These are phyloP conservation scores for Syritta pipiens DNA, from an alignment of 2,888 invertebrate genomes.

Conservation along the genomic window DNA sequence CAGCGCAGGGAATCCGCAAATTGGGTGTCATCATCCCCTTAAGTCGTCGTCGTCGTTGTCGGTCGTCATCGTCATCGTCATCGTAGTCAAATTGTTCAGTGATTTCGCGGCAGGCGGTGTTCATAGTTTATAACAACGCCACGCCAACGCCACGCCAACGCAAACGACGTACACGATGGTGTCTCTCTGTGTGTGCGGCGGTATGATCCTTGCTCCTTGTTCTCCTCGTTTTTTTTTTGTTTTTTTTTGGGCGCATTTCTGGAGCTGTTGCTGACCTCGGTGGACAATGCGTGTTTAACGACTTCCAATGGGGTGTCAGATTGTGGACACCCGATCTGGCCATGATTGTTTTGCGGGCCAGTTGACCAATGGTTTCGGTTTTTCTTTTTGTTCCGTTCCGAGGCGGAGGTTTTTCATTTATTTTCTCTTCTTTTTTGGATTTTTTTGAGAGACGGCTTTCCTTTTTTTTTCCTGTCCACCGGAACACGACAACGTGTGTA, in stretches of 20 bases:
- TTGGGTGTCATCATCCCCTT: constrained; percentile 69
- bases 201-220: constrained; percentile 32
- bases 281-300: constrained; percentile 70
- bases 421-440: constrained; percentile 9
- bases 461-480: constrained; percentile 28
- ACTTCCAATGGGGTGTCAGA: constrained; percentile 70
- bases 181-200: constrained; percentile 3
- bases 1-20: constrained; percentile 56
- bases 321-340: constrained; percentile 69
- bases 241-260: constrained; percentile 21
- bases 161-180: no score
- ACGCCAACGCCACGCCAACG: background rate
- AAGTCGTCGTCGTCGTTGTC: constrained; percentile 62
- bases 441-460: constrained; percentile 3
- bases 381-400: constrained; percentile 16
- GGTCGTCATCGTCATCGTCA: constrained; percentile 58
- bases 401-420: no score
- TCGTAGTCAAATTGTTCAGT: constrained; percentile 65
- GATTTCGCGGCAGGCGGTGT: constrained; percentile 61
- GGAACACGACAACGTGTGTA: constrained; percentile 64
- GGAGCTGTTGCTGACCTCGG: constrained; percentile 61
- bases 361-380: constrained; percentile 39
- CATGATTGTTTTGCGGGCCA: constrained; percentile 55
- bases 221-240: constrained; percentile 3
- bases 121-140: constrained; percentile 57